Percentiles rank a stretch among this genome's conserved stretches.
phyloP scores from a whole-genome alignment of 2,113 vertebrate genomes.

The Chaetops frenatus region DNA sequence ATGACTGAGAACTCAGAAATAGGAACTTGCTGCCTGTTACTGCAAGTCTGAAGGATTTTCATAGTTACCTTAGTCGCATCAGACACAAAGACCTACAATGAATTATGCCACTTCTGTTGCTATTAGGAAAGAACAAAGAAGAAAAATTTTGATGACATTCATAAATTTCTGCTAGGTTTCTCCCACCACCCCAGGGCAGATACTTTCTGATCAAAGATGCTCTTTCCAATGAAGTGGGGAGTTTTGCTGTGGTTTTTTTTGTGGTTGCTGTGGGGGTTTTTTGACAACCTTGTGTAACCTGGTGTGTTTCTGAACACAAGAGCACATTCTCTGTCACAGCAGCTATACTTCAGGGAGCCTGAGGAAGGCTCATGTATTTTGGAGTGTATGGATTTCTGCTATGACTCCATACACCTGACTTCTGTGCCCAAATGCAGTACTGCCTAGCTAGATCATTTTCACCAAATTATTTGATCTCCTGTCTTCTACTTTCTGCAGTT shows the following conservation, averaged over 20 bases:
- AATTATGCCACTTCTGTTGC: background rate
- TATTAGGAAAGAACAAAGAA: background rate
- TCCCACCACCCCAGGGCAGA: background rate
- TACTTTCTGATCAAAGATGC: background rate
- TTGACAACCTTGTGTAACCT: background rate
- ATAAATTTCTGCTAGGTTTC: background rate
- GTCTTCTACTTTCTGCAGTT: background rate
- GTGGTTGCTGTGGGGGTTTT: background rate
- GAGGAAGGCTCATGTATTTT: background rate
- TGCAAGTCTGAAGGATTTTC: background rate
- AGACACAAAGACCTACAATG: background rate
- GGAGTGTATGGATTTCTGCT: background rate
- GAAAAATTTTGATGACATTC: background rate
- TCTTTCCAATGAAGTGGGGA: background rate
- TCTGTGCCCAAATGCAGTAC: background rate
- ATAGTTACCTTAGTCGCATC: background rate
- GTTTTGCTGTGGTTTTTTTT: background rate
- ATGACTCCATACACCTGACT: background rate
- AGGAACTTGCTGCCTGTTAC: background rate
- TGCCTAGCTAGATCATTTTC: background rate
- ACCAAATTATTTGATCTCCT: background rate
- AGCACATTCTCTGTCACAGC: background rate
- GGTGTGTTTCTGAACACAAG: background rate
- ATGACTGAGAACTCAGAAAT: background rate
- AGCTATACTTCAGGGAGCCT: background rate